Base-by-base conservation (phyloP, 1,140 invertebrate genomes). In the Zaprionus vittiger region DNA sequence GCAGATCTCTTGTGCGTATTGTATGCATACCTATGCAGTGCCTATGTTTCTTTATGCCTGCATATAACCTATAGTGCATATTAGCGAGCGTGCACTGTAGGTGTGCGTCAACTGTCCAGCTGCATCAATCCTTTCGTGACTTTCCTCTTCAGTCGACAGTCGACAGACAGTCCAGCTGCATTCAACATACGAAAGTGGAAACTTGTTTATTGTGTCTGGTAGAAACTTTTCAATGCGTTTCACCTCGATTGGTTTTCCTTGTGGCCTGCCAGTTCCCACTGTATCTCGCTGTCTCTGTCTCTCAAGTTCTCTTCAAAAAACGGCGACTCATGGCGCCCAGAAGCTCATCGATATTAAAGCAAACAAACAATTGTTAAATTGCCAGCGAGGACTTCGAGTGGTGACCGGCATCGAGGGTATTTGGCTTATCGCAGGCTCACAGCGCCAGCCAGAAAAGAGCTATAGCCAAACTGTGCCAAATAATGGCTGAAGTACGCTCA, bases 291-390 rank as follows among this genome's bases (percentile, higher is more conserved):
- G 41, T 17, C 41, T 44, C 38, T 17, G 2, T 44, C n/a, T 4
- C 7, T 47, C 6, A 17, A 47, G 41, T 17, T 47, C 41, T 47
- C n/a, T 47, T 47, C 41, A 47, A 47, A 47, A 47, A 47, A 47
- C 7, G 41, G 41, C 41, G n/a, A 47, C n/a, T 47, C n/a, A 47
- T 47, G 17, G 41, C 41, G 41, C 41, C 41, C 41, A 47, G 41
- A 47, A 47, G 41, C 41, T 47, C 41, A 47, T 20, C 41, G 41
- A 47, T 47, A 47, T 47, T 47, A 47, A 47, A 47, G 41, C n/a
- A 47, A 47, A 47, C n/a, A 47, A 47, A 17, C n/a, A 47, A 17
- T 17, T 9, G n/a, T 17, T 47, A 47, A 47, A 47, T 47, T 47
- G n/a, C 6, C 41, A n/a, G n/a, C 41, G 41, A 41, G 38, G 38